A percentile compares a stretch with the other conserved stretches of the same genome.
These are phyloP conservation scores for Brachionus rubens DNA, from an alignment of 1,140 invertebrate species.

Conservation along the genomic window DNA sequence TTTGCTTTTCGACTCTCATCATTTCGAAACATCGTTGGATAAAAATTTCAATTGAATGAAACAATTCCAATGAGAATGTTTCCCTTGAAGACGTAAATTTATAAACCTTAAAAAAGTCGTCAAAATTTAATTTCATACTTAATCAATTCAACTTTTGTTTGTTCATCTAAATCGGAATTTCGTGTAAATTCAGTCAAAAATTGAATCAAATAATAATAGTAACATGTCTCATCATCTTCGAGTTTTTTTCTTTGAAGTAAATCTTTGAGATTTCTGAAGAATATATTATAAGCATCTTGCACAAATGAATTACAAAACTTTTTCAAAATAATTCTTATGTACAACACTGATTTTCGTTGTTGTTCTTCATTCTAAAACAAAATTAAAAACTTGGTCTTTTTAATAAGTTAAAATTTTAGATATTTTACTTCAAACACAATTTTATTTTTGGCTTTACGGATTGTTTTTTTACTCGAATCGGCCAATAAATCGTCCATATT, in stretches of 20 bases:
- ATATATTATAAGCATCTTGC: background rate
- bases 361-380: constrained; percentile 22
- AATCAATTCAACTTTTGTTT: constrained; percentile 28
- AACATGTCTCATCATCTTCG: constrained; percentile 33
- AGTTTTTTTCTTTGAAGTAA: constrained; percentile 28
- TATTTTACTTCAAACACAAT: constrained; percentile 25
- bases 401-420: background rate
- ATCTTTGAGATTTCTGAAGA: constrained; percentile 9
- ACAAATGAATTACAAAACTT: constrained; percentile 18
- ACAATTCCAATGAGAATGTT: constrained; percentile 33
- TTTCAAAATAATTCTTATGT: constrained; percentile 38
- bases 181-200: constrained; percentile 32
- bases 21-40: constrained; percentile 41
- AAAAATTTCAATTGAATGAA: constrained; percentile 45
- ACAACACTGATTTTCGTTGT: constrained; percentile 39
- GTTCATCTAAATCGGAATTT: constrained; percentile 17
- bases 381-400: background rate
- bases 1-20: constrained; percentile 38
- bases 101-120: background rate
- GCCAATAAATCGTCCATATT: constrained; percentile 1
- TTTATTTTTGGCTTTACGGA: constrained; percentile 36
- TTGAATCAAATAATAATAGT: constrained; percentile 25
- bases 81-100: background rate
- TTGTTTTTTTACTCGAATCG: background rate
- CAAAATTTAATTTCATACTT: background rate